Base-by-base conservation (phyloP, 2,888 invertebrate species). In the Pheosia gnoma region DNA sequence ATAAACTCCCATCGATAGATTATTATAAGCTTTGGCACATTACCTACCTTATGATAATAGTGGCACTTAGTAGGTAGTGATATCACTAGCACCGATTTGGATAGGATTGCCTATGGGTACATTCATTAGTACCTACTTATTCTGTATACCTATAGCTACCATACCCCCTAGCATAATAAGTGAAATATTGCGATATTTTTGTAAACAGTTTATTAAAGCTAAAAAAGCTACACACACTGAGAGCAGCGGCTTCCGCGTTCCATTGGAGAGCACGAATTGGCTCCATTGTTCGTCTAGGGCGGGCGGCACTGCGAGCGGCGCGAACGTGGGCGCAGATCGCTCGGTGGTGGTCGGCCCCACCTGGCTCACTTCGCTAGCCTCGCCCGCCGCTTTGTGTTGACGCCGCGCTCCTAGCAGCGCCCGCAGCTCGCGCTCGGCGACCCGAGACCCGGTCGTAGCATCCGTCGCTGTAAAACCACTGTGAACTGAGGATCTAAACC, bases 371-470 rank as follows among this genome's bases (percentile, higher is more conserved):
- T 37, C 41, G 52, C 65, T 39, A 5, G 59, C 58, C 3, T 6
- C 63, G 13, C 9, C 57, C 3, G 67, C 68, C 4, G 81, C 83
- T 58, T 83, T 83, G 45, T 87, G 84, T 53, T 79, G 80, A 5
- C 83, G 83, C 54, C 78, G 82, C n/a, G 76, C 80, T 3, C 81
- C 77, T 61, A 90, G 75, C 39, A 82, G 65, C 3, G 86, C 90
- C 51, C 77, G 77, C 65, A 91, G 77, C 74, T 89, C 88, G 5
- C 89, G 85, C 69, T 88, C 88, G 0, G 91, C 91, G 9, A 82
- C 79, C 60, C 78, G 86, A 9, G 75, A 67, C 37, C 67, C 63
- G 11, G 10, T 45, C 7, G 76, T 66, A 7, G 66, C 59, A 9
- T 61, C 60, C 11, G 57, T 43, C 51, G 56, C 63, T 51, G 58